Percentiles rank a stretch among this genome's conserved stretches.
Evolutionary conservation across 2,113 vertebrate genomes (phyloP).

Genomic region (Hyla sarda): DNA sequence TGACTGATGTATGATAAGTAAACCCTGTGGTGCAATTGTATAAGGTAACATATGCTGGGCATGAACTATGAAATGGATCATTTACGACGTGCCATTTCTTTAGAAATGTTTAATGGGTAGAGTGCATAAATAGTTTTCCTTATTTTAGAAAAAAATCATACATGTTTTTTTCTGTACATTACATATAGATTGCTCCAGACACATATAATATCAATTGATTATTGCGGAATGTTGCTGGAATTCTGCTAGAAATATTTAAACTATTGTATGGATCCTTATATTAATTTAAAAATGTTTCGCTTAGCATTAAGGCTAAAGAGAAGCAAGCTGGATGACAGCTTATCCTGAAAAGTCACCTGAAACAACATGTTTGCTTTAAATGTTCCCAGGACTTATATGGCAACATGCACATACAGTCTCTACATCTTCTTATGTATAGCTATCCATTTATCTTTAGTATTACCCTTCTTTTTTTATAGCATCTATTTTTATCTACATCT

Average conservation of each 20-base stretch:
- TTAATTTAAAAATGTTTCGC: too few species aligned
- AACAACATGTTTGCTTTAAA: too few species aligned
- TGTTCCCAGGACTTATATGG: too few species aligned
- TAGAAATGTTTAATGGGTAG: background rate
- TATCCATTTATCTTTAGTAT: too few species aligned
- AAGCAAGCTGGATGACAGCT: too few species aligned
- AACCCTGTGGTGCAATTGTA: background rate
- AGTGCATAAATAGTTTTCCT: constrained; percentile 9
- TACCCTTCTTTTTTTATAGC: too few species aligned
- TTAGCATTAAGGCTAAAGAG: too few species aligned
- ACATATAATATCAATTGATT: background rate
- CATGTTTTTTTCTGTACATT: background rate
- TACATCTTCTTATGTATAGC: too few species aligned
- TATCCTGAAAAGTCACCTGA: too few species aligned
- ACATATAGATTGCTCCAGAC: background rate
- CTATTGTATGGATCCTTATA: background rate
- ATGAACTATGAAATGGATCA: constrained; percentile 20
- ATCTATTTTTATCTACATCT: too few species aligned
- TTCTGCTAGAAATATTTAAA: background rate
- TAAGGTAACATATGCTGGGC: constrained; percentile 33
- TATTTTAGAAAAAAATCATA: background rate
- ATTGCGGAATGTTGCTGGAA: background rate
- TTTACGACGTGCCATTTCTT: background rate
- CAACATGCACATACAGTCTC: too few species aligned
- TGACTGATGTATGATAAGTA: constrained; percentile 30